Percentiles rank a stretch among this genome's conserved stretches.
phyloP scores from a whole-genome alignment of 1,140 invertebrate genomes.

The Aricia agestis region DNA sequence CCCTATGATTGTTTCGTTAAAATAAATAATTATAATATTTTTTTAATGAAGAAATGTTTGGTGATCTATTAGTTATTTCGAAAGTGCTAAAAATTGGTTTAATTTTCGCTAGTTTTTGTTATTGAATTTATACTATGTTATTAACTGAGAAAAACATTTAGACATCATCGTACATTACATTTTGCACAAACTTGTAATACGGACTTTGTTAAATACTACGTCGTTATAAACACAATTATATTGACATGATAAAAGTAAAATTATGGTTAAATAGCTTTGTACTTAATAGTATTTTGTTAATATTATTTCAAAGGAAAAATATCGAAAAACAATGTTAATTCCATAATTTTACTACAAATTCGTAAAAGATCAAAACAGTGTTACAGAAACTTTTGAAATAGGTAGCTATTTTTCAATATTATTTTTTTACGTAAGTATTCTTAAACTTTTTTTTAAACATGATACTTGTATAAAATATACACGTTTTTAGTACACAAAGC shows the following conservation, averaged over 20 bases:
- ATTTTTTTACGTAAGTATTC: not conserved
- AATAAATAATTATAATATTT: too few relatives aligned
- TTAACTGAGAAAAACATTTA: not conserved
- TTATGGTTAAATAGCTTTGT: not conserved
- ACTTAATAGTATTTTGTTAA: not conserved
- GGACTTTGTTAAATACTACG: not conserved
- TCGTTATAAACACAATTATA: not conserved
- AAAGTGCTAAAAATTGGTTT: not conserved
- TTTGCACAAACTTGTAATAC: not conserved
- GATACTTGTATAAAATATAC: not conserved
- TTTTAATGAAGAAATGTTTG: not conserved
- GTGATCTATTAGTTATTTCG: not conserved
- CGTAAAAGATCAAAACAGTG: not conserved
- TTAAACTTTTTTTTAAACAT: not conserved
- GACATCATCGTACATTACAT: not conserved
- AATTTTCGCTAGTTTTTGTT: not conserved
- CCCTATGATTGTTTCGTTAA: too few relatives aligned
- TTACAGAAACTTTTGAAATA: not conserved
- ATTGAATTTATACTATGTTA: not conserved
- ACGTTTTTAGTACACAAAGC: not conserved
- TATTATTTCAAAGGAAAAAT: not conserved
- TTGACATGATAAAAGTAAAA: not conserved
- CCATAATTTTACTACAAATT: not conserved
- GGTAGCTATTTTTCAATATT: not conserved
- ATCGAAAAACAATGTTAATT: not conserved